These are phyloP conservation scores for Chelonus formosanus DNA, from an alignment of 2,888 invertebrate genomes.

Conservation along the genomic window DNA sequence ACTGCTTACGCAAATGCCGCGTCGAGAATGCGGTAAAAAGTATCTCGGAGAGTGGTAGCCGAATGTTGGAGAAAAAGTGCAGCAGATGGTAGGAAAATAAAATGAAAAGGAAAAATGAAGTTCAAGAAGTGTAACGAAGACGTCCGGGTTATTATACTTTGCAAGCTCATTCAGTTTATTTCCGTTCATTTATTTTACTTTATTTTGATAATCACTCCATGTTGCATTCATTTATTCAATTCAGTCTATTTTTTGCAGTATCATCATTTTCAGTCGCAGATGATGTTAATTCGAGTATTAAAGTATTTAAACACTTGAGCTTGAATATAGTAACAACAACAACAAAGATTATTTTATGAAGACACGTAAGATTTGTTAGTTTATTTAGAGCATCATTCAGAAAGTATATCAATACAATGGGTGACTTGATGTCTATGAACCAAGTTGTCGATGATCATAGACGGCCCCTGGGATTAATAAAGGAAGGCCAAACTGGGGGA, in stretches of 20 bases:
- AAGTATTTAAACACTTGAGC: too few relatives aligned
- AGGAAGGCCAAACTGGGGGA: constrained; percentile 56
- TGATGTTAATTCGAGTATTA: too few relatives aligned
- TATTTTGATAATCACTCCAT: too few relatives aligned
- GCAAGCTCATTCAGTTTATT: constrained; percentile 7
- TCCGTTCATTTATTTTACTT: not conserved
- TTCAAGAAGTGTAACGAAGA: constrained; percentile 18
- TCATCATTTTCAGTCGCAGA: too few relatives aligned
- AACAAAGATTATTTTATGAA: too few relatives aligned
- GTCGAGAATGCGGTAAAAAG: constrained; percentile 59
- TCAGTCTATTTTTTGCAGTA: too few relatives aligned
- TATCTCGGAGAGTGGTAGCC: constrained; percentile 39
- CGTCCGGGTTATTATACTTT: constrained; percentile 21
- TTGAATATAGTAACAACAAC: too few relatives aligned
- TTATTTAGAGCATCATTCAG: not conserved
- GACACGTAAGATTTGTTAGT: too few relatives aligned
- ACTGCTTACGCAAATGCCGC: constrained; percentile 58
- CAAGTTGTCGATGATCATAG: constrained; percentile 44
- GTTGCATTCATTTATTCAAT: too few relatives aligned
- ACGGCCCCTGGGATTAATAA: constrained; percentile 57
- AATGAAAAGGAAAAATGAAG: constrained; percentile 9
- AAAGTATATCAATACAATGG: not conserved
- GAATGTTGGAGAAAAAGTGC: constrained; percentile 47
- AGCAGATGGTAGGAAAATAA: constrained; percentile 19
- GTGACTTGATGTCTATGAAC: constrained; percentile 34